These are phyloP conservation scores for Leptothorax acervorum DNA, from an alignment of 2,888 invertebrate genomes.

Conservation along the genomic window DNA sequence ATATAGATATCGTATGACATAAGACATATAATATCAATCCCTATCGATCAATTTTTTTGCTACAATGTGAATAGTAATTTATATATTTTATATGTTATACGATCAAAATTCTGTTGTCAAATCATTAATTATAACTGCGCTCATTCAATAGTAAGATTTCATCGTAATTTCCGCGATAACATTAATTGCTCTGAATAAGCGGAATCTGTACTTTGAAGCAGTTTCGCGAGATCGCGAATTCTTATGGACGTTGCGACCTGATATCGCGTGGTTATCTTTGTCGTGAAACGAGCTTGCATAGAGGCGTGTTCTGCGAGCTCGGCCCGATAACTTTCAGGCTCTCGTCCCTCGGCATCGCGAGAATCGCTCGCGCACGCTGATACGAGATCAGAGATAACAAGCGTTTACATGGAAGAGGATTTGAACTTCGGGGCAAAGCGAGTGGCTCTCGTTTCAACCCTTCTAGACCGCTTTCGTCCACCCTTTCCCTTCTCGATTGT, in stretches of 20 bases:
- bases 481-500: constrained; percentile 1
- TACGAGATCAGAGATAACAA: constrained; percentile 74
- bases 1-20: background rate
- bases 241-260: constrained; percentile 27
- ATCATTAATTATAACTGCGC: background rate
- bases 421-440: constrained; percentile 69
- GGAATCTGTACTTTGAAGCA: background rate
- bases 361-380: constrained; percentile 63
- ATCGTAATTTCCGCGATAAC: background rate
- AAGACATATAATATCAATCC: background rate
- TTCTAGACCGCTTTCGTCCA: constrained; percentile 37
- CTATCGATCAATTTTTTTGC: background rate
- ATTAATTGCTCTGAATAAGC: constrained; percentile 18
- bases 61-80: background rate
- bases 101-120: background rate
- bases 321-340: constrained; percentile 62
- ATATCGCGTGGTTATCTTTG: constrained; percentile 40
- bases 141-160: background rate
- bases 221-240: constrained; percentile 24
- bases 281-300: constrained; percentile 37
- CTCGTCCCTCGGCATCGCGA: constrained; percentile 56
- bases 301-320: constrained; percentile 26
- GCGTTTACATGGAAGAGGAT: constrained; percentile 73
- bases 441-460: constrained; percentile 67
- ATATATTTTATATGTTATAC: background rate